Evolutionary conservation across 1,140 invertebrate species (phyloP).

Genomic region (Eriocheir sinensis): DNA sequence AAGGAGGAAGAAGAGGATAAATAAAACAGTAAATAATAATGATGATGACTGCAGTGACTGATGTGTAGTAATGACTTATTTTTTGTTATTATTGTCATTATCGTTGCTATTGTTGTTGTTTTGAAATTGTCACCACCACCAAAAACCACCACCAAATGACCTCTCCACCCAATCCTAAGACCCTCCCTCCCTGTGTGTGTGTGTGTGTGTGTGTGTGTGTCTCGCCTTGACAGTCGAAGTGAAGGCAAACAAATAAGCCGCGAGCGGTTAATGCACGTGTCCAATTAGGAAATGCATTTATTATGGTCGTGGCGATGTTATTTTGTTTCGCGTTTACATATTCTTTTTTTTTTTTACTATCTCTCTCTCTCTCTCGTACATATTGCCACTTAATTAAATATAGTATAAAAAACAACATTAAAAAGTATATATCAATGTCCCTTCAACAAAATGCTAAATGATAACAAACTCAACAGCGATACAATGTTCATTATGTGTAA

Average conservation of each 20-base stretch:
- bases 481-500: background rate
- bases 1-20: background rate
- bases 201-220: background rate
- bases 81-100: no score
- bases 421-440: background rate
- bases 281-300: background rate
- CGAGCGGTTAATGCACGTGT: background rate
- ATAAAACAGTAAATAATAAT: no score
- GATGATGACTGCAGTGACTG: no score
- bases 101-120: no score
- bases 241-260: background rate
- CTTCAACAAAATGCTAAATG: no score
- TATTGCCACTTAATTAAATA: no score
- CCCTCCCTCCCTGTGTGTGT: background rate
- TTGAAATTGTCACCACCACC: no score
- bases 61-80: no score
- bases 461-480: background rate
- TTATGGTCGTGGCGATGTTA: background rate
- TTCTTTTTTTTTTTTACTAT: background rate
- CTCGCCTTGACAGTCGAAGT: slow-evolving; percentile 3
- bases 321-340: background rate
- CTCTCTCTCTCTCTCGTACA: background rate
- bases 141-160: no score
- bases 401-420: no score
- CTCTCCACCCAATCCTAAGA: no score